These are phyloP conservation scores for Eilema griseolum DNA, from an alignment of 2,888 invertebrate genomes.

Conservation along the genomic window DNA sequence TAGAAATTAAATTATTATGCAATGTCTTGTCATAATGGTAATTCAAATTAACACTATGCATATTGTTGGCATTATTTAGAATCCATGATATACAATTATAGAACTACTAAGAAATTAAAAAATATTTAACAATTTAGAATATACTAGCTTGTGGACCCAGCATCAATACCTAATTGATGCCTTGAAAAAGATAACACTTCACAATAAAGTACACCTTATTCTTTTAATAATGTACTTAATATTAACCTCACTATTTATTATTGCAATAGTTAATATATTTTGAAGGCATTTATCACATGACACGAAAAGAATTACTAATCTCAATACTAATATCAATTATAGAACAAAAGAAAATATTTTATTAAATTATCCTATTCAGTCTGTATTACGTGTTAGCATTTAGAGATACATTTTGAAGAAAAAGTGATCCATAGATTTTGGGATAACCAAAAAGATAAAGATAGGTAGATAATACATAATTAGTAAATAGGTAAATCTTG, in stretches of 20 bases:
- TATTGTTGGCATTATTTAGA: not conserved
- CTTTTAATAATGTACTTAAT: slow-evolving; percentile 1
- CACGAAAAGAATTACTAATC: not conserved
- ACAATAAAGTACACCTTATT: not conserved
- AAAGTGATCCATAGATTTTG: not conserved
- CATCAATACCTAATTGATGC: not conserved
- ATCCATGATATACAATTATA: not conserved
- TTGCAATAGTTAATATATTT: slow-evolving; percentile 3
- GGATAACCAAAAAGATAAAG: not conserved
- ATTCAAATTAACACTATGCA: not conserved
- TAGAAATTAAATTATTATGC: not conserved
- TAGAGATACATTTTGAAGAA: not conserved
- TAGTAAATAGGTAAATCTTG: not conserved
- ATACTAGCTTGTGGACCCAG: not conserved
- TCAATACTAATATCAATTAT: not conserved
- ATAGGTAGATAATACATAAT: not conserved
- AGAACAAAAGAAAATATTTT: not conserved
- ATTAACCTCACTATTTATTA: slow-evolving; percentile 1
- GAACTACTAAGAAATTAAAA: not conserved
- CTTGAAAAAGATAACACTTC: not conserved
- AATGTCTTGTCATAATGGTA: not conserved
- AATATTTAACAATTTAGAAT: not conserved
- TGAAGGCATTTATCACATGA: not conserved
- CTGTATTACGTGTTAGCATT: not conserved
- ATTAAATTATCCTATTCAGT: not conserved